These are phyloP conservation scores for Petaurus breviceps DNA, from an alignment of 2,113 vertebrate species.

Conservation along the genomic window DNA sequence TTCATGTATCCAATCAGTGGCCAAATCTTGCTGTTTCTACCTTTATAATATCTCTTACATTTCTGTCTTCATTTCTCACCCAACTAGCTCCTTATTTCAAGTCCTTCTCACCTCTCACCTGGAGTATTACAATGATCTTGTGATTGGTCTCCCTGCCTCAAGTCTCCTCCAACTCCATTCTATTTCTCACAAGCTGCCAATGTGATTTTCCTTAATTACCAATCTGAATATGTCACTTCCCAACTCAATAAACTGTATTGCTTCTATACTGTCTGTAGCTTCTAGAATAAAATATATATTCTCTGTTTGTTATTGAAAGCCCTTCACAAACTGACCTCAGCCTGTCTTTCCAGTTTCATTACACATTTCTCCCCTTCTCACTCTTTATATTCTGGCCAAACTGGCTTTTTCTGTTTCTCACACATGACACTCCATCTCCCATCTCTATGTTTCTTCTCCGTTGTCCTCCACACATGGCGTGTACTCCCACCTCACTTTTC, in stretches of 20 bases:
- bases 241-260: not conserved
- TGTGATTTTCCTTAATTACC: not conserved
- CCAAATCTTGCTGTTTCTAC: not conserved
- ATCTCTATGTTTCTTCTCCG: not conserved
- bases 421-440: not conserved
- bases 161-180: not conserved
- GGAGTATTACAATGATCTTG: not conserved
- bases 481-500: not conserved
- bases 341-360: not conserved
- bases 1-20: not conserved
- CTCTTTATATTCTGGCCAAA: not conserved
- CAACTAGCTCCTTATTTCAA: not conserved
- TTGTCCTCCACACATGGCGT: not conserved
- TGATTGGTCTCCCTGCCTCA: not conserved
- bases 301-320: not conserved
- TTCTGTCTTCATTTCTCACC: not conserved
- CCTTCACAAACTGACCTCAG: not conserved
- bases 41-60: not conserved
- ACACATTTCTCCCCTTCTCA: not conserved
- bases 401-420: not conserved
- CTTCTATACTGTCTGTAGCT: not conserved
- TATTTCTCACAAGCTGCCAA: not conserved
- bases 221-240: not conserved
- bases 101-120: not conserved
- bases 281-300: not conserved